A percentile compares a stretch with the other conserved stretches of the same genome.
Evolutionary conservation across 2,888 invertebrate species (phyloP).

Genomic region (Netelia virgata): DNA sequence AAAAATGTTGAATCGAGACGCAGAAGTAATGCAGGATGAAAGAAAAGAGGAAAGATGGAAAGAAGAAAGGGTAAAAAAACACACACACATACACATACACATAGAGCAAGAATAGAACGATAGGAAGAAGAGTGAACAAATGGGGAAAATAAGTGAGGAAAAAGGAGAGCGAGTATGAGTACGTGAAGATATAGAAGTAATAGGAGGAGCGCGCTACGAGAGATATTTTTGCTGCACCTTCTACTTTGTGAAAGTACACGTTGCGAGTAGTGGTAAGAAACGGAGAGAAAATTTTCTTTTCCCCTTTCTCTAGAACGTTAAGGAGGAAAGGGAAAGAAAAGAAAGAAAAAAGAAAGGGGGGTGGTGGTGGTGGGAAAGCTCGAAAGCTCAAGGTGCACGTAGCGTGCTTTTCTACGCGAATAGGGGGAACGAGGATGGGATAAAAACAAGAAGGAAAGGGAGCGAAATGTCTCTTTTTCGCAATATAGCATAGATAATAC

Average conservation of each 20-base stretch:
- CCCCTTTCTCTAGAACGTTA: constrained; percentile 14
- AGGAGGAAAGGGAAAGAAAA: neutral
- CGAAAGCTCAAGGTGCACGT: constrained; percentile 48
- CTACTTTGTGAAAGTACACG: constrained; percentile 52
- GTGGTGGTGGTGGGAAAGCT: constrained; percentile 41
- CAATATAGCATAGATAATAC: constrained; percentile 43
- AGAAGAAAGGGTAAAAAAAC: neutral
- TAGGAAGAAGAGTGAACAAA: constrained; percentile 26
- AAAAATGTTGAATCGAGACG: constrained; percentile 19
- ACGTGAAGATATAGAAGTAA: constrained; percentile 41
- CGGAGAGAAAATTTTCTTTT: constrained; percentile 42
- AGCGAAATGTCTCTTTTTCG: constrained; percentile 39
- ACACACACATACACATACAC: neutral
- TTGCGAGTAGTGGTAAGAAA: constrained; percentile 14
- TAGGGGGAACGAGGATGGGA: neutral
- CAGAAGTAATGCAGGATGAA: neutral
- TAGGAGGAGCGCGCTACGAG: constrained; percentile 17
- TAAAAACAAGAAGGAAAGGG: constrained; percentile 7
- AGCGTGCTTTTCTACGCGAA: constrained; percentile 8
- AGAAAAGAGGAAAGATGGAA: neutral
- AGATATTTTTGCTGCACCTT: constrained; percentile 41
- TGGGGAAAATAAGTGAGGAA: constrained; percentile 20
- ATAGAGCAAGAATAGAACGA: constrained; percentile 3
- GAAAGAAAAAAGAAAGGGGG: neutral
- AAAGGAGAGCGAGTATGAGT: constrained; percentile 32